Conservation (phyloP, 2,888 invertebrate genomes). For the Harpagoxenus sublaevis region DNA sequence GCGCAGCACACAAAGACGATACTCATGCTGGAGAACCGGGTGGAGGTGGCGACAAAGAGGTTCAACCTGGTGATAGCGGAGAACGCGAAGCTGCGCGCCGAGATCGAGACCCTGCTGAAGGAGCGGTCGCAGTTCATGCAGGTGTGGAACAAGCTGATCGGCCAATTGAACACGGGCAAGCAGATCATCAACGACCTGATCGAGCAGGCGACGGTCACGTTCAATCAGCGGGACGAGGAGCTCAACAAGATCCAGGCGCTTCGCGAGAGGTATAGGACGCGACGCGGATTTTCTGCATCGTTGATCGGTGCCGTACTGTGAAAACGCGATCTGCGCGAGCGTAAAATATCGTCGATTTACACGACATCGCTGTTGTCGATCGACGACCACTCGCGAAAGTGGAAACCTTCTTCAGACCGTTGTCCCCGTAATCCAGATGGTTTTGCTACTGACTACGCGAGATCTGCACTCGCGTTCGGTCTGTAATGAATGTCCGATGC, state of each 20-base stretch:
- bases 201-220: slow-evolving; percentile 95
- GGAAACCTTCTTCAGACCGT: slow-evolving; percentile 54
- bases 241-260: slow-evolving; percentile 93
- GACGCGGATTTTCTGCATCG: not conserved
- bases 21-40: slow-evolving; percentile 91
- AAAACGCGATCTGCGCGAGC: slow-evolving; percentile 17
- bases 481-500: slow-evolving; percentile 26
- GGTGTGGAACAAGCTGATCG: slow-evolving; percentile 92
- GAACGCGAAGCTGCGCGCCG: slow-evolving; percentile 91
- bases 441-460: slow-evolving; percentile 55
- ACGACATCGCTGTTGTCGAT: not conserved
- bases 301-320: not conserved
- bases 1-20: slow-evolving; percentile 87
- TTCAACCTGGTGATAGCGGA: slow-evolving; percentile 92
- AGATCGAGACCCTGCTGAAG: slow-evolving; percentile 93
- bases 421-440: slow-evolving; percentile 55
- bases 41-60: slow-evolving; percentile 92
- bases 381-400: slow-evolving; percentile 54
- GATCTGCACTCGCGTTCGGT: slow-evolving; percentile 57
- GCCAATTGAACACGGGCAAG: slow-evolving; percentile 92
- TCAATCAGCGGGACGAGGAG: slow-evolving; percentile 95
- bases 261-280: slow-evolving; percentile 88
- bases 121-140: slow-evolving; percentile 94
- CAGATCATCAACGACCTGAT: slow-evolving; percentile 94
- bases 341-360: not conserved